These are phyloP conservation scores for Perca flavescens DNA, from an alignment of 2,113 vertebrate genomes.

Conservation along the genomic window DNA sequence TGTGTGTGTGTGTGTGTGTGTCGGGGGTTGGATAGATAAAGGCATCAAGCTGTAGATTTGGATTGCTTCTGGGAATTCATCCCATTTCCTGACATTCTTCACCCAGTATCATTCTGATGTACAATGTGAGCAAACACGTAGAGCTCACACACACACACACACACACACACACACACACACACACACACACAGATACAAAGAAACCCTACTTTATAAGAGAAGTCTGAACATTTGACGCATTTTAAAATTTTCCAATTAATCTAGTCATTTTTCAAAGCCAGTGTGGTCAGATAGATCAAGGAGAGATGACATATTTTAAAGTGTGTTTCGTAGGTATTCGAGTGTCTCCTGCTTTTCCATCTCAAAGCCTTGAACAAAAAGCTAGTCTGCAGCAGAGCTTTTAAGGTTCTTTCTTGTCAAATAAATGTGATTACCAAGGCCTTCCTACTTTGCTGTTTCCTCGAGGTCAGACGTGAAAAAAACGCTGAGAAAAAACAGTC, in stretches of 20 bases:
- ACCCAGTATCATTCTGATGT: constrained; percentile 56
- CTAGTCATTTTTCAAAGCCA: constrained; percentile 65
- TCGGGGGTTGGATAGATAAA: constrained; percentile 72
- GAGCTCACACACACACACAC: constrained; percentile 8
- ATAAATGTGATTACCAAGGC: constrained; percentile 78
- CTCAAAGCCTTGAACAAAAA: constrained; percentile 77
- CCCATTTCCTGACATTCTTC: constrained; percentile 64
- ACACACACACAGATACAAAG: constrained; percentile 40
- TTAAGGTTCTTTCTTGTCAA: constrained; percentile 78
- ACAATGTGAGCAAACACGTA: constrained; percentile 57
- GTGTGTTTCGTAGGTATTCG: constrained; percentile 58
- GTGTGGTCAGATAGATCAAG: constrained; percentile 65
- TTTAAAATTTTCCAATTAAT: constrained; percentile 70
- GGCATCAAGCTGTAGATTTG: constrained; percentile 74
- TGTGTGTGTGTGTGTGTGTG: constrained; percentile 27
- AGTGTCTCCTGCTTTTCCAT: constrained; percentile 49
- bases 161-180: constrained; percentile 16
- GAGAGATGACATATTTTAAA: constrained; percentile 69
- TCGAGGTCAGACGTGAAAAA: constrained; percentile 59
- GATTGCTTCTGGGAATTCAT: constrained; percentile 82
- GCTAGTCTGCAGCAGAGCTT: constrained; percentile 70
- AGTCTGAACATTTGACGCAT: constrained; percentile 63
- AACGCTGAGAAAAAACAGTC: constrained; percentile 39
- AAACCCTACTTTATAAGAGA: constrained; percentile 38
- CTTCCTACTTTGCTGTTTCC: constrained; percentile 66